Conservation (phyloP, 2,113 vertebrate species). For the Carassius gibelio region DNA sequence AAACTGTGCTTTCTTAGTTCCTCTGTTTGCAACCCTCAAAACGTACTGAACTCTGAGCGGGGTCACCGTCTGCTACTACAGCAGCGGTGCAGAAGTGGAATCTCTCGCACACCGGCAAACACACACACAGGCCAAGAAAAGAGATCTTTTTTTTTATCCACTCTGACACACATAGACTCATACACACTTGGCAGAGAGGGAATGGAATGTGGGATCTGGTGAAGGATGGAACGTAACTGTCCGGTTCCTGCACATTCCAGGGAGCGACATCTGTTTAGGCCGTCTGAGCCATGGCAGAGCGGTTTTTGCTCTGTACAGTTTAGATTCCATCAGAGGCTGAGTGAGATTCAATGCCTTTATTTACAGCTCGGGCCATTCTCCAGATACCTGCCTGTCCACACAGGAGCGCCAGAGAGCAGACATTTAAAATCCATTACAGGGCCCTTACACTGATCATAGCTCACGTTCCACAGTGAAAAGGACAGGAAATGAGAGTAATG, state of each 20-base stretch:
- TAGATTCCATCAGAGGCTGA: conserved; percentile 58
- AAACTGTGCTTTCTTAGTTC: conserved; percentile 9
- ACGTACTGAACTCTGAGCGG: not conserved
- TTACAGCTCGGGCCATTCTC: conserved; percentile 38
- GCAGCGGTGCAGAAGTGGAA: conserved; percentile 6
- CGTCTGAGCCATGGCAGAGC: conserved; percentile 63
- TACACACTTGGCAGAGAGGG: conserved; percentile 55
- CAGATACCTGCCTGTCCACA: conserved; percentile 50
- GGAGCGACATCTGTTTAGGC: conserved; percentile 75
- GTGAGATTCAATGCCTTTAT: conserved; percentile 74
- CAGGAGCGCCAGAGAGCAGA: conserved; percentile 37
- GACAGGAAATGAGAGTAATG: conserved; percentile 25
- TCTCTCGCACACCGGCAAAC: conserved; percentile 14
- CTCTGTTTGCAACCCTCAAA: not conserved
- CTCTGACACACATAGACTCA: conserved; percentile 37
- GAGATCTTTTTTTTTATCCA: conserved; percentile 44
- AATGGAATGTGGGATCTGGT: conserved; percentile 42
- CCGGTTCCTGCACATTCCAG: conserved; percentile 63
- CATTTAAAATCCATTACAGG: conserved; percentile 49
- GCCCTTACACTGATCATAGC: conserved; percentile 23
- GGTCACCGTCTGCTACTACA: conserved; percentile 24
- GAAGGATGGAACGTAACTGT: conserved; percentile 63
- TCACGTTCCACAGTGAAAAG: conserved; percentile 24
- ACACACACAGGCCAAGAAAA: conserved; percentile 9
- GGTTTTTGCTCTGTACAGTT: conserved; percentile 71